phyloP scores from a whole-genome alignment of 2,888 invertebrate genomes.

The Plutella xylostella region DNA sequence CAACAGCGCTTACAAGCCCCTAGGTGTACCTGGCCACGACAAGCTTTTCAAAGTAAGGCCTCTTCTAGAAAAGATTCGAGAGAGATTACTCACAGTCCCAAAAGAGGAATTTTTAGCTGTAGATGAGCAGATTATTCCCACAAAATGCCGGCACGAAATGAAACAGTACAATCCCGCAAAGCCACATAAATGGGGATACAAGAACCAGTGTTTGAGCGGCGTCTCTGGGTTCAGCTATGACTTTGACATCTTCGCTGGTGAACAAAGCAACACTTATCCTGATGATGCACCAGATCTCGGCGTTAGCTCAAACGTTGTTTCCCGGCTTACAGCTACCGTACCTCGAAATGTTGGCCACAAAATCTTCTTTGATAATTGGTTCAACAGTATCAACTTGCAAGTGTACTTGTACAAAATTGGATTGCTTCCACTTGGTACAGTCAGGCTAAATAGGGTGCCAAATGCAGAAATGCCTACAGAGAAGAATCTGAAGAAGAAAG shows the following conservation, averaged over 20 bases:
- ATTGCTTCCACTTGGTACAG: conserved; percentile 10
- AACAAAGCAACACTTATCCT: conserved; percentile 18
- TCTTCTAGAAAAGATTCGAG: conserved; percentile 12
- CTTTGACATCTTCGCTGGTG: conserved; percentile 2
- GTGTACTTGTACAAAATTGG: conserved; percentile 6
- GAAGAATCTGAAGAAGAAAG: conserved; percentile 14
- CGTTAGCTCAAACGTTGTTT: conserved; percentile 25
- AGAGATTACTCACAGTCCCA: conserved; percentile 1
- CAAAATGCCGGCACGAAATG: neutral
- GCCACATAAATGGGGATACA: conserved; percentile 7
- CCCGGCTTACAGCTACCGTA: conserved; percentile 20
- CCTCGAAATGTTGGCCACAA: conserved; percentile 24
- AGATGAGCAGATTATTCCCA: conserved; percentile 5
- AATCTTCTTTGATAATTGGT: conserved; percentile 30
- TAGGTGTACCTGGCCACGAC: conserved; percentile 15
- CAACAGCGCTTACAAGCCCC: conserved; percentile 9
- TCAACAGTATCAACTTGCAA: conserved; percentile 18
- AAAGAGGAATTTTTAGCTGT: conserved; percentile 12
- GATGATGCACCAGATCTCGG: conserved; percentile 24
- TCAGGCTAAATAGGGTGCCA: conserved; percentile 16
- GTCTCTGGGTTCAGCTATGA: conserved; percentile 8
- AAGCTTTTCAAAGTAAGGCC: conserved; percentile 9
- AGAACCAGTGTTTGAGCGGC: conserved; percentile 5
- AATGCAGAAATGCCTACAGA: conserved; percentile 16
- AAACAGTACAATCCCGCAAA: conserved; percentile 6